Evolutionary conservation across 2,113 vertebrate species (phyloP).

Genomic region (Phyllostomus hastatus): DNA sequence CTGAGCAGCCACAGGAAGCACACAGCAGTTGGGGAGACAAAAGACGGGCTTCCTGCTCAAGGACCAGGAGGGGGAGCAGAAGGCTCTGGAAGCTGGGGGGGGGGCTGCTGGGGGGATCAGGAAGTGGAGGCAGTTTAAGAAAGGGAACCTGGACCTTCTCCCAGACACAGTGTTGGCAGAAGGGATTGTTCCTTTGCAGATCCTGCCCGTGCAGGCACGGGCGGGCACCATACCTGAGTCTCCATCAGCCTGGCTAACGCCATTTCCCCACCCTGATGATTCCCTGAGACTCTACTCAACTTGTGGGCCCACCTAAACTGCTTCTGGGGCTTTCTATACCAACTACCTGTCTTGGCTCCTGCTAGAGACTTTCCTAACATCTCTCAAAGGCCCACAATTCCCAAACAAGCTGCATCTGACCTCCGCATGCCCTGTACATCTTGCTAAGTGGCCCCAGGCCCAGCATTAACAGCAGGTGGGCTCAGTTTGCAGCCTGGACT

Average conservation of each 20-base stretch:
- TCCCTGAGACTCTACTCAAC: not conserved
- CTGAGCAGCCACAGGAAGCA: not conserved
- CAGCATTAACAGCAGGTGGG: no score
- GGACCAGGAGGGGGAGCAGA: not conserved
- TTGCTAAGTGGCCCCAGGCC: no score
- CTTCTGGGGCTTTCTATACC: not conserved
- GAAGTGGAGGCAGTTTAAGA: not conserved
- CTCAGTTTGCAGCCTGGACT: no score
- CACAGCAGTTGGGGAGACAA: not conserved
- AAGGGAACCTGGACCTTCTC: not conserved
- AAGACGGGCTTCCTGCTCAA: not conserved
- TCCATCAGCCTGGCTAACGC: not conserved
- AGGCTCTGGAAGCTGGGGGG: not conserved
- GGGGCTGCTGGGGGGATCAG: not conserved
- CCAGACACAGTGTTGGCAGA: no score
- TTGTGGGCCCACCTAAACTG: not conserved
- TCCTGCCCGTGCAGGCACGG: no score
- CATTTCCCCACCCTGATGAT: not conserved
- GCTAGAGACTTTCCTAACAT: no score
- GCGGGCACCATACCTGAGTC: no score
- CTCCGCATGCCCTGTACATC: no score
- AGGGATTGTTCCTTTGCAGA: no score
- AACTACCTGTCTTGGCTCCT: not conserved
- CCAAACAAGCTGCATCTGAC: no score
- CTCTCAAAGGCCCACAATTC: no score